These are phyloP conservation scores for Corynorhinus townsendii DNA, from an alignment of 2,113 vertebrate genomes.

Conservation along the genomic window DNA sequence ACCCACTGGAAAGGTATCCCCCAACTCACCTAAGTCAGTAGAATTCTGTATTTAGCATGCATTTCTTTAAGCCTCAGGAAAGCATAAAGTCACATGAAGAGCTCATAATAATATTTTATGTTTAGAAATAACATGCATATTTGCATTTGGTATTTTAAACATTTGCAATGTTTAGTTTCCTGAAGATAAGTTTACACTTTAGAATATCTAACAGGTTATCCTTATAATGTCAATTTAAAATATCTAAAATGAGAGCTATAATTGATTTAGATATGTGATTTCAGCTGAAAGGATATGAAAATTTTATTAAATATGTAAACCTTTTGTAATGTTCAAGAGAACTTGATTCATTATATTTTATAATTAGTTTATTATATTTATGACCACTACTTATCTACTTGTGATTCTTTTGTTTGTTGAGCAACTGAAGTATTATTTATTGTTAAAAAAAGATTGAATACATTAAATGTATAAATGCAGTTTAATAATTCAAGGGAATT, in stretches of 20 bases:
- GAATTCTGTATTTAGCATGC: not conserved
- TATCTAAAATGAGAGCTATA: not conserved
- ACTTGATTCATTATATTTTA: constrained; percentile 40
- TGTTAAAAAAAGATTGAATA: constrained; percentile 18
- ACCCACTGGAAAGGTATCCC: not conserved
- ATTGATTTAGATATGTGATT: constrained; percentile 40
- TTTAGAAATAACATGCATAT: constrained; percentile 13
- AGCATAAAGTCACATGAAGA: not conserved
- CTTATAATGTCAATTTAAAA: not conserved
- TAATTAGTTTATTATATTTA: constrained; percentile 42
- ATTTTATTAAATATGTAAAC: constrained; percentile 32
- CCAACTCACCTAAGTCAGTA: not conserved
- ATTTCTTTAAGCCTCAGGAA: not conserved
- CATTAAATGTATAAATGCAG: constrained; percentile 13
- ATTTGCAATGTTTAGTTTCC: not conserved
- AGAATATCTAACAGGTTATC: not conserved
- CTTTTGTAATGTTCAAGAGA: constrained; percentile 17
- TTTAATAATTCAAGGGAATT: constrained; percentile 58
- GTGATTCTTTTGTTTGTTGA: constrained; percentile 50
- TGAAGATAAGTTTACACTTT: constrained; percentile 18
- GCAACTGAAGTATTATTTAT: not conserved
- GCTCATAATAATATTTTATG: not conserved
- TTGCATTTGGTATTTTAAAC: constrained; percentile 13
- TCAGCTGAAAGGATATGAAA: constrained; percentile 16
- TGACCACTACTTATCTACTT: constrained; percentile 25